These are phyloP conservation scores for Centrocercus urophasianus DNA, from an alignment of 2,113 vertebrate genomes.

Conservation along the genomic window DNA sequence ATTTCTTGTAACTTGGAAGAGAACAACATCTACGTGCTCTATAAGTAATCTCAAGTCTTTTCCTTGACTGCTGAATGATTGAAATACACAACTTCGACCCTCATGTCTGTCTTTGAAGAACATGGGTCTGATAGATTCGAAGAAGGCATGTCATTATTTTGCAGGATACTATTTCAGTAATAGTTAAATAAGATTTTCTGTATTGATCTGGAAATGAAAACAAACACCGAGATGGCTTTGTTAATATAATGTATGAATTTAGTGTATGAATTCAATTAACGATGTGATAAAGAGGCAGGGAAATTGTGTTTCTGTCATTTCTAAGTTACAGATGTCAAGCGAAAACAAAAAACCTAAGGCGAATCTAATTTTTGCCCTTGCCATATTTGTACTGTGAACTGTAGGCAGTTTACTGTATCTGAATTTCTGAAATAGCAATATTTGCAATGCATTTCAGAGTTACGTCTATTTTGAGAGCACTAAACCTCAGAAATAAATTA, in stretches of 20 bases:
- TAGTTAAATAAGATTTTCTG: neutral
- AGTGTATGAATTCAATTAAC: neutral
- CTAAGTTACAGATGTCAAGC: neutral
- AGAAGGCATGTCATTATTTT: neutral
- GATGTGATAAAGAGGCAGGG: neutral
- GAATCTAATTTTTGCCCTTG: neutral
- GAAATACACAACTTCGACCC: neutral
- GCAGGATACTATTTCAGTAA: neutral
- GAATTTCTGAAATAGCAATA: neutral
- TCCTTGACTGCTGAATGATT: neutral
- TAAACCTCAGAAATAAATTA: neutral
- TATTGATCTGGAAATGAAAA: constrained; percentile 27
- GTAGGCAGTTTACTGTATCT: neutral
- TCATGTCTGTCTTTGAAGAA: neutral
- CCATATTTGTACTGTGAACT: neutral
- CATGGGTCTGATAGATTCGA: neutral
- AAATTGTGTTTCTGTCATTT: neutral
- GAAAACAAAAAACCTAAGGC: neutral
- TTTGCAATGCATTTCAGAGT: neutral
- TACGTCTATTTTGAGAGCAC: neutral
- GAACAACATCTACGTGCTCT: neutral
- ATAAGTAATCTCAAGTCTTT: neutral
- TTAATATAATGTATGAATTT: neutral
- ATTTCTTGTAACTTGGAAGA: neutral
- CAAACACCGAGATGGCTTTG: neutral